A percentile compares a stretch with the other conserved stretches of the same genome.
Conservation (phyloP, 1,140 invertebrate species). For the Drosophila arizonae region DNA sequence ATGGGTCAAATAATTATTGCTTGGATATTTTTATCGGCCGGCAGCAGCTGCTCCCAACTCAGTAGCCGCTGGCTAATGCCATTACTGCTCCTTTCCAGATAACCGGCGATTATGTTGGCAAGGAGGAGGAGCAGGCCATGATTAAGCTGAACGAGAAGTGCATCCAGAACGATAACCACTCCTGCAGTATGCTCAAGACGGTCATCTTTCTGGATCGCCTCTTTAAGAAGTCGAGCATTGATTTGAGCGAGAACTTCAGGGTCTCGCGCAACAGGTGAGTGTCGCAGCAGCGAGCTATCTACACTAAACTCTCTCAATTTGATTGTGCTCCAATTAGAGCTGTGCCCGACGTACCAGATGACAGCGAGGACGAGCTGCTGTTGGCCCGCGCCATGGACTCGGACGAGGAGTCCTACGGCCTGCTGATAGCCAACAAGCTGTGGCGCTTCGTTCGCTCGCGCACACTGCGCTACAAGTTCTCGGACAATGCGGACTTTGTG, state of each 20-base stretch:
- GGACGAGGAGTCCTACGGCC: constrained; percentile 88
- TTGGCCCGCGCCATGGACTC: constrained; percentile 83
- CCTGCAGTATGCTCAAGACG: constrained; percentile 91
- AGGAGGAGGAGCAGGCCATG: constrained; percentile 87
- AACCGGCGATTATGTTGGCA: constrained; percentile 63
- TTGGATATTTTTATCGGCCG: constrained; percentile 15
- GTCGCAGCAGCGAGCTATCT: neutral
- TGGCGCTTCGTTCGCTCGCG: constrained; percentile 89
- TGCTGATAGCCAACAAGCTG: constrained; percentile 88
- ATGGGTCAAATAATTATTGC: constrained; percentile 16
- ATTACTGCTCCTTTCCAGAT: constrained; percentile 47
- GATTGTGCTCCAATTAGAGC: constrained; percentile 41
- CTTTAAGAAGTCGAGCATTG: constrained; percentile 90
- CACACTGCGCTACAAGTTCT: constrained; percentile 87
- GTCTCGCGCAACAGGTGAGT: constrained; percentile 88
- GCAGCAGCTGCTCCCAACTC: constrained; percentile 25
- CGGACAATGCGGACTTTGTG: constrained; percentile 89
- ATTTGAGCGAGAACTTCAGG: constrained; percentile 89
- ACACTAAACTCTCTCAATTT: neutral
- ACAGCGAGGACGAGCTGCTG: constrained; percentile 75
- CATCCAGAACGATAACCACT: constrained; percentile 88
- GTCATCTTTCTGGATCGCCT: constrained; percentile 91
- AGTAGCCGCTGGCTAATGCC: neutral
- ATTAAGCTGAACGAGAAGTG: constrained; percentile 90
- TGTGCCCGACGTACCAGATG: constrained; percentile 68